phyloP scores from a whole-genome alignment of 2,113 vertebrate species.

The Epinephelus lanceolatus region DNA sequence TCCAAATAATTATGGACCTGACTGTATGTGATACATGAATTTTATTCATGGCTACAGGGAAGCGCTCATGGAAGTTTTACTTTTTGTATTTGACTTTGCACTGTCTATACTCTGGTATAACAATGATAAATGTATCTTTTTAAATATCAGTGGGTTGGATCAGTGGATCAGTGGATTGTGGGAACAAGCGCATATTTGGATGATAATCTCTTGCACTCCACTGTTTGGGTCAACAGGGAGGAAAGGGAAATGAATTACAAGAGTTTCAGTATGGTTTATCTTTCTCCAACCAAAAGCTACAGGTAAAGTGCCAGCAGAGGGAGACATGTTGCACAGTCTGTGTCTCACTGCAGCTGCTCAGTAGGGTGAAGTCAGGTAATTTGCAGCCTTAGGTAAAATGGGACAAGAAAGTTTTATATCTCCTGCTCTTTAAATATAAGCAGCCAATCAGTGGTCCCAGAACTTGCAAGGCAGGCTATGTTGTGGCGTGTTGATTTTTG shows the following conservation, averaged over 20 bases:
- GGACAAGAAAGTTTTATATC: too few species aligned
- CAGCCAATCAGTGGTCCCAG: too few species aligned
- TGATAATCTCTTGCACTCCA: neutral
- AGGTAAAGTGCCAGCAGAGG: constrained; percentile 11
- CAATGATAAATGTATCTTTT: neutral
- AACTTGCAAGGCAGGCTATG: too few species aligned
- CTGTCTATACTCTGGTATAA: neutral
- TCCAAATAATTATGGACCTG: too few species aligned
- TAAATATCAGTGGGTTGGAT: too few species aligned
- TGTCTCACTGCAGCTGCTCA: neutral
- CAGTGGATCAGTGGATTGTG: neutral
- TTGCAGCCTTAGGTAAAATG: too few species aligned
- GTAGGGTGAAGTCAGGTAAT: too few species aligned
- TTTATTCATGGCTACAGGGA: neutral
- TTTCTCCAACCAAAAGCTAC: neutral
- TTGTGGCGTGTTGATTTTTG: too few species aligned
- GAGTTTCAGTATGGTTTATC: neutral
- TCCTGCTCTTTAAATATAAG: too few species aligned
- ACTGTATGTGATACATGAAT: too few species aligned
- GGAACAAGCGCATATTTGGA: too few species aligned
- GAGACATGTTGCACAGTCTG: neutral
- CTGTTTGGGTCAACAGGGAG: neutral
- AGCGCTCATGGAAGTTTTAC: neutral
- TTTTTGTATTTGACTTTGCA: neutral
- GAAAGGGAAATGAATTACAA: too few species aligned